Percentiles rank a stretch among this genome's conserved stretches.
Conservation (phyloP, 1,140 invertebrate species). For the Notospermus geniculatus region DNA sequence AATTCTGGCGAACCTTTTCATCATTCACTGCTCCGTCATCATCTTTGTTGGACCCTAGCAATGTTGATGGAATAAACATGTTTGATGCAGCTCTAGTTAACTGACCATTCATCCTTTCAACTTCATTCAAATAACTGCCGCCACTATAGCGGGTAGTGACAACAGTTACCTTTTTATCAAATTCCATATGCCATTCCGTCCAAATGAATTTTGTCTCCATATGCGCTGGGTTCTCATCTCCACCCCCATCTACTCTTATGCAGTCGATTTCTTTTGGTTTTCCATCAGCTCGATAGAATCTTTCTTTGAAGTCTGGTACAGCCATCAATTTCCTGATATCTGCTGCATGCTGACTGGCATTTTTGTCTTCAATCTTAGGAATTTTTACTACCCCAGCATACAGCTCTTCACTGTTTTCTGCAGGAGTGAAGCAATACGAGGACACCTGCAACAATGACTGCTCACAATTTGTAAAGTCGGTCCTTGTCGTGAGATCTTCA, state of each 20-base stretch:
- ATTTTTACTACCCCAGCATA: constrained; percentile 4
- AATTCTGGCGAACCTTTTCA: not conserved
- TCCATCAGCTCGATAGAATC: not conserved
- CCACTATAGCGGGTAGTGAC: constrained; percentile 1
- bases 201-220: not conserved
- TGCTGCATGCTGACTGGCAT: not conserved
- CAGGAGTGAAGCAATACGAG: not conserved
- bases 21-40: not conserved
- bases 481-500: constrained; percentile 1
- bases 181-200: not conserved
- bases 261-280: not conserved
- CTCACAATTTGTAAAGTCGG: not conserved
- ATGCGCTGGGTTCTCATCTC: constrained; percentile 1
- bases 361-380: not conserved
- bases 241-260: not conserved
- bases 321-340: not conserved
- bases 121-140: constrained; percentile 7
- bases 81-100: not conserved
- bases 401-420: not conserved
- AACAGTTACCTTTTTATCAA: not conserved
- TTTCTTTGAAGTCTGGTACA: not conserved
- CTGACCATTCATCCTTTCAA: not conserved
- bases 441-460: not conserved
- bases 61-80: not conserved
- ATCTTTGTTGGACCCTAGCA: constrained; percentile 3